Percentiles rank a stretch among this genome's conserved stretches.
Conservation (phyloP, 1,140 invertebrate genomes). For the Tetramorium parvispinum region DNA sequence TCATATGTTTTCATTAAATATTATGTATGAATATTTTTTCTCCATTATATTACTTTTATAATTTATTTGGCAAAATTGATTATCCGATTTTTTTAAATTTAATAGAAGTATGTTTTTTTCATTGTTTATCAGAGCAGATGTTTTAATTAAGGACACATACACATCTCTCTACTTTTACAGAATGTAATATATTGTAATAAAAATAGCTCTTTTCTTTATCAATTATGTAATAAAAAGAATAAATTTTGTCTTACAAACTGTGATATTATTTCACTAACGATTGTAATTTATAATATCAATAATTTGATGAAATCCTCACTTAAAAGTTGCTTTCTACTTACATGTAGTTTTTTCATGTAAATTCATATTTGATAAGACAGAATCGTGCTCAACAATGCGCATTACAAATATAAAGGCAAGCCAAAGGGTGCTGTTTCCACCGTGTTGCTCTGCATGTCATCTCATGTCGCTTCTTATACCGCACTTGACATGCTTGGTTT, state of each 20-base stretch:
- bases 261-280: not conserved
- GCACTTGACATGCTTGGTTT: slow-evolving; percentile 50
- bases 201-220: not conserved
- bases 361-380: slow-evolving; percentile 25
- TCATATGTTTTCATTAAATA: not conserved
- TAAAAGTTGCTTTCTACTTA: not conserved
- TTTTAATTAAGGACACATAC: not conserved
- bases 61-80: not conserved
- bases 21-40: not conserved
- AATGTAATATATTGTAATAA: slow-evolving; percentile 1
- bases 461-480: slow-evolving; percentile 36
- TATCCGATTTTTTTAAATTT: not conserved
- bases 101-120: not conserved
- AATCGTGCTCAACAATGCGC: slow-evolving; percentile 40
- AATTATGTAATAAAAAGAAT: not conserved
- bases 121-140: not conserved
- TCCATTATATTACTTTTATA: not conserved
- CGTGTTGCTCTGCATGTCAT: slow-evolving; percentile 23
- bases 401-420: slow-evolving; percentile 23
- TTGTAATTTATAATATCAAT: not conserved
- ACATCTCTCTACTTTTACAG: not conserved
- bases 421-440: slow-evolving; percentile 44
- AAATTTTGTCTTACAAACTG: not conserved
- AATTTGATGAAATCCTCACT: not conserved
- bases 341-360: not conserved